Evolutionary conservation across 2,888 invertebrate species (phyloP), one percentile per base, ranked within the genome.

Genomic region (Onthophagus sagittarius): DNA sequence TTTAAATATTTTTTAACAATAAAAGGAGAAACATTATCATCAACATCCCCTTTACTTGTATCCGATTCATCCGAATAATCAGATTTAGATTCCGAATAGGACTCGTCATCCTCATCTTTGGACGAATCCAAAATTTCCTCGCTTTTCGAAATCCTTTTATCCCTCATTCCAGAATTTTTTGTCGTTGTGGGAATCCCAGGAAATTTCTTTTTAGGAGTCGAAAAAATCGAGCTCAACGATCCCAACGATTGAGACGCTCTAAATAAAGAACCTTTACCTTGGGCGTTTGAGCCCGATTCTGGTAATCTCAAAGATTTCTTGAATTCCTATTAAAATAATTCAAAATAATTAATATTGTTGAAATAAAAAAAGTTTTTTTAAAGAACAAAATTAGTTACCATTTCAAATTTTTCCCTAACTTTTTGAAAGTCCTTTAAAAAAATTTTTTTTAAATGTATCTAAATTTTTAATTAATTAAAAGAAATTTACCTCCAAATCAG

Each of bases 401-500:
- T 82, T 77, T 86, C 87, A 78, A 87, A 82, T 80, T 86, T 84
- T 85, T 86, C 86, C 83, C 86, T 85, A 69, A 84, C 80, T 79
- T 83, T 83, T 84, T 86, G 87, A 86, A 88, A 88, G 86, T 87
- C 88, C 88, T n/a, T 72, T 39, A 75, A 72, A 71, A 72, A n/a
- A n/a, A n/a, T n/a, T n/a, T n/a, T n/a, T n/a, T n/a, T n/a, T n/a
- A n/a, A n/a, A n/a, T 69, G 2, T 32, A 23, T 32, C 31, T 15
- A 15, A 15, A 15, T 63, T 63, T 39, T 5, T 62, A 11, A 69
- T 15, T 5, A 65, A 53, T 71, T 63, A 63, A 72, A 75, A 69
- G 9, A 73, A 63, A 72, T 69, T 81, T 80, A 92, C 92, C 88
- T 92, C 89, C 64, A 93, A 86, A 86, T 94, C 94, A 9, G 90